Base-by-base conservation (phyloP, 2,888 invertebrate genomes). In the Eilema sororculum region DNA sequence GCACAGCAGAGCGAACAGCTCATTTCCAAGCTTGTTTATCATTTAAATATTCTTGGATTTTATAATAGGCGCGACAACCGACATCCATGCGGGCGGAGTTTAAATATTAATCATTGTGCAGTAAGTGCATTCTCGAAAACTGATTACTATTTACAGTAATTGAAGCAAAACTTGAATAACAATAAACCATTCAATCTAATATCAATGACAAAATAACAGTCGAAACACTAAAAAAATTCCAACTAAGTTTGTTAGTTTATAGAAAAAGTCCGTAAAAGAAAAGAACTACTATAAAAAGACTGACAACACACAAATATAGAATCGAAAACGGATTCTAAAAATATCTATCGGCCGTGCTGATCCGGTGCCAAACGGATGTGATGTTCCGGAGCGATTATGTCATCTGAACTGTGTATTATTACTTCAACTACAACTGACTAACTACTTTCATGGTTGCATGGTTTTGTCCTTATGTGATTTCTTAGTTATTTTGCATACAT, bases 311-410 rank as follows among this genome's bases (percentile, higher is more conserved):
- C 78, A 88, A 89, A 88, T 86, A 88, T 84, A 78, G 68, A 80
- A 79, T 82, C 79, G 80, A 84, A 86, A 86, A 85, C 80, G 84
- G 80, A 80, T 77, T 87, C 87, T 89, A 88, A 87, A 87, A 89
- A 84, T 86, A 85, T 78, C 75, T 86, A 84, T 78, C 76, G 73
- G 81, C 82, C 80, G 77, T 80, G 84, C 88, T 93, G 94, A 90
- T 82, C 75, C 79, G 78, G 78, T 82, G 94, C 94, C 95, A 93
- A 93, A 85, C 94, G 95, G 95, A 95, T 93, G 90, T 86, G 85
- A 87, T 91, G 88, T 93, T 94, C 94, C 93, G 94, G 91, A 84
- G 77, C 78, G 86, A 88, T 93, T 92, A 91, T 93, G 90, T 93
- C 92, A 93, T 81, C 41, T 59, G 52, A 46, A 66, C 66, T 30